Evolutionary conservation across 2,888 invertebrate species (phyloP).

Genomic region (Cryptosula pallasiana): DNA sequence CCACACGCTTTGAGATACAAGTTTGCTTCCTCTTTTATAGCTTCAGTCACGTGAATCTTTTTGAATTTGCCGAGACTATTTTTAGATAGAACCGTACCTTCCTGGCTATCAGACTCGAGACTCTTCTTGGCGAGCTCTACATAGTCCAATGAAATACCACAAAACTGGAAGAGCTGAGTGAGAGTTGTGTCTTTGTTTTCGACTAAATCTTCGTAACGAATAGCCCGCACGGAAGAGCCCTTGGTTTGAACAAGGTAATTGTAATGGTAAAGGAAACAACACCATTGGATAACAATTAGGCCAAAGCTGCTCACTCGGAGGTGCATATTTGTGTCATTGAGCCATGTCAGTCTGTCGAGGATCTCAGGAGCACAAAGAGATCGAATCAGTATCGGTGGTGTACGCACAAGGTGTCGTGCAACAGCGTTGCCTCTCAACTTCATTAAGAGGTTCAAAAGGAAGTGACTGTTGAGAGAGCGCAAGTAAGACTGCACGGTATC

Average conservation of each 20-base stretch:
- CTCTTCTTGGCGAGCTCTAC: constrained; percentile 36
- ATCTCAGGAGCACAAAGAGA: neutral
- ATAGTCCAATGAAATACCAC: constrained; percentile 38
- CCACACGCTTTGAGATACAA: neutral
- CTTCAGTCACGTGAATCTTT: neutral
- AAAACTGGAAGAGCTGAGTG: constrained; percentile 34
- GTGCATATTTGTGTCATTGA: constrained; percentile 3
- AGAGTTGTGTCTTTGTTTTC: constrained; percentile 37
- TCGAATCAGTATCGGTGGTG: neutral
- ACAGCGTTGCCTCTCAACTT: constrained; percentile 30
- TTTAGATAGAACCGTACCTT: constrained; percentile 28
- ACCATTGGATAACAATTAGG: constrained; percentile 2
- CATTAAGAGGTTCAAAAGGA: constrained; percentile 35
- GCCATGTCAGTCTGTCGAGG: neutral
- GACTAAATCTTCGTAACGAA: constrained; percentile 44
- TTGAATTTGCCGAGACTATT: neutral
- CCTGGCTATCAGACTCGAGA: constrained; percentile 37
- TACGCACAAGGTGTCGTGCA: neutral
- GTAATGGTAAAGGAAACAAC: constrained; percentile 11
- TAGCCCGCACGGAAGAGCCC: constrained; percentile 25
- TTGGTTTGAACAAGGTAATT: neutral
- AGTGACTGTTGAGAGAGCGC: constrained; percentile 37
- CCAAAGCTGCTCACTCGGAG: neutral
- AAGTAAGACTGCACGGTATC: constrained; percentile 38
- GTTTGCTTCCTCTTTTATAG: neutral